A percentile compares a stretch with the other conserved stretches of the same genome.
Evolutionary conservation across 2,113 vertebrate species (phyloP).

Genomic region (Chinchilla lanigera): DNA sequence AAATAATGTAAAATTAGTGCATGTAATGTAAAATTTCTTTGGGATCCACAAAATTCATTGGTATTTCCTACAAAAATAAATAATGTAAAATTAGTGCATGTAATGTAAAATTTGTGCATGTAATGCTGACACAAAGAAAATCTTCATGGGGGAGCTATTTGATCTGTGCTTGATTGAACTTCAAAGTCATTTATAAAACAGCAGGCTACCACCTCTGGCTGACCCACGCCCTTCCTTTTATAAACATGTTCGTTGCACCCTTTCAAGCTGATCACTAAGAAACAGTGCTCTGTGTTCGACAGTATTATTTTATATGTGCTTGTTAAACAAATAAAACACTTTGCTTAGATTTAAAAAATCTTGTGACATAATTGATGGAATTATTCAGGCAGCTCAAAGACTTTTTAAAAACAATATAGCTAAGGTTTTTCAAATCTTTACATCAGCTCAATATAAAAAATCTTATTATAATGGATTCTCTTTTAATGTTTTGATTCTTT

Average conservation of each 20-base stretch:
- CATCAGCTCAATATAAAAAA: neutral
- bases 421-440: neutral
- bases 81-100: conserved; percentile 79
- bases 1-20: conserved; percentile 81
- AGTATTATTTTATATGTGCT: conserved; percentile 56
- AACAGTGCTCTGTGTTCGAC: conserved; percentile 71
- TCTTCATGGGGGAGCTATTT: conserved; percentile 80
- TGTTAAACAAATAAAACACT: conserved; percentile 62
- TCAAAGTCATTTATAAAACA: conserved; percentile 84
- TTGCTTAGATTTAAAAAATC: conserved; percentile 30
- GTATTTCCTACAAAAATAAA: conserved; percentile 94
- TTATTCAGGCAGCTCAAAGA: neutral
- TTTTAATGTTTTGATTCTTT: conserved; percentile 22
- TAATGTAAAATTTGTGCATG: no score
- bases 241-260: conserved; percentile 75
- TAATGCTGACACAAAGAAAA: conserved; percentile 82
- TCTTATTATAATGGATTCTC: neutral
- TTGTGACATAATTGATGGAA: neutral
- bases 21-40: no score
- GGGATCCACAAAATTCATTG: conserved; percentile 99
- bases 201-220: conserved; percentile 77
- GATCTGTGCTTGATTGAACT: conserved; percentile 76
- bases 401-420: neutral
- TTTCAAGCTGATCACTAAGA: conserved; percentile 76
- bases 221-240: conserved; percentile 85